phyloP scores from a whole-genome alignment of 2,888 invertebrate species.

The Teleiodes luculella region DNA sequence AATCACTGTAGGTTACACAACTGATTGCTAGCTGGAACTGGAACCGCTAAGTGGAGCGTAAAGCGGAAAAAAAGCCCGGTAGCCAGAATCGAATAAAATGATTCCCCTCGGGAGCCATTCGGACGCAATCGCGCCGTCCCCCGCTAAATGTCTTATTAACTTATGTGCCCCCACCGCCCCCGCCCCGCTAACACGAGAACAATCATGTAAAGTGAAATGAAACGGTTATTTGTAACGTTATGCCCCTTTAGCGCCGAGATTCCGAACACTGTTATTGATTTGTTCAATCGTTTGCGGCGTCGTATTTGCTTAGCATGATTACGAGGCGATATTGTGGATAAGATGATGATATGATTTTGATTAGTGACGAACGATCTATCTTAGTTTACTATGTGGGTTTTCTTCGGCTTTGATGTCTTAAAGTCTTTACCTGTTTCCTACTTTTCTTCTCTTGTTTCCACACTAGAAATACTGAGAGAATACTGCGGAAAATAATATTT shows the following conservation, averaged over 20 bases:
- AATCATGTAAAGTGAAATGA: constrained; percentile 79
- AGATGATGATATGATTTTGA: too few species aligned
- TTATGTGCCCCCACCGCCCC: constrained; percentile 61
- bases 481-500: neutral
- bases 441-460: too few species aligned
- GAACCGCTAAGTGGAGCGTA: constrained; percentile 75
- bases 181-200: constrained; percentile 65
- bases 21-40: constrained; percentile 45
- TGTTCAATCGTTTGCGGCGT: constrained; percentile 55
- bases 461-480: neutral
- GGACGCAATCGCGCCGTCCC: constrained; percentile 80
- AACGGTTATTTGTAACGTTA: constrained; percentile 77
- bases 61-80: constrained; percentile 75
- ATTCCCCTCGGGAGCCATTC: constrained; percentile 85
- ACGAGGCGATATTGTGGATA: neutral
- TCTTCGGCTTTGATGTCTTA: too few species aligned
- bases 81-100: constrained; percentile 85
- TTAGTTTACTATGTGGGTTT: constrained; percentile 10
- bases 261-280: constrained; percentile 60
- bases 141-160: constrained; percentile 79
- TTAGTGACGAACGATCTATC: too few species aligned
- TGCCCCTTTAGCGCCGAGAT: constrained; percentile 67
- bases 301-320: constrained; percentile 18
- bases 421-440: too few species aligned
- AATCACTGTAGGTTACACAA: constrained; percentile 13